Evolutionary conservation across 2,113 vertebrate species (phyloP), one percentile per base, ranked within the genome.

Genomic region (Lophotis ruficrista): DNA sequence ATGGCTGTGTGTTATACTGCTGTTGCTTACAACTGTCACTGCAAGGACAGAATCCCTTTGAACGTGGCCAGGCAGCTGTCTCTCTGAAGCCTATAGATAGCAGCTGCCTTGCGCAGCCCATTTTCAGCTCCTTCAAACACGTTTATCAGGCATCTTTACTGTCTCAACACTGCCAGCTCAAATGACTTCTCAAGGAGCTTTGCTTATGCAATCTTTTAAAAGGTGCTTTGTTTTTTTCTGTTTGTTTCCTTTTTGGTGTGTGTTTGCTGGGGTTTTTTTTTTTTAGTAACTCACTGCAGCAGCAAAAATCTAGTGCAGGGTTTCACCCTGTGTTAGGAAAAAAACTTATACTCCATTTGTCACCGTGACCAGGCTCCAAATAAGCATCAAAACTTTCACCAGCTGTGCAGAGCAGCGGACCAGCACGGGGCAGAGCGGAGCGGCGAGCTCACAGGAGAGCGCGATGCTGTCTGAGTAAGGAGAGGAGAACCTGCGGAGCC

Each of bases 51-150:
- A 80, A 50, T 82, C 12, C 79, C 60, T 64, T 87, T 75, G 90
- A 66, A 92, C 88, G 84, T 80, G 96, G 86, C 79, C 92, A 81
- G 94, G 95, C 91, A 96, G 95, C 89, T 93, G 95, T 84, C 94
- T 77, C 81, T 89, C 87, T 45, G 75, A 90, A 85, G 80, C 89
- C 93, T 96, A 93, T 91, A 93, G 96, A 96, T 96, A 95, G 96
- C 95, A 95, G 92, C 96, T 96, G 87, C 89, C 94, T 94, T 92
- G 89, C 91, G 93, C 88, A 87, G 93, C 91, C 75, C 83, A 83
- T 94, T 96, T 97, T 87, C 92, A 96, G 95, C 91, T 96, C 93
- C 89, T 90, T 85, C 93, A 92, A 83, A 96, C 92, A 96, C 83
- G 89, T 97, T 97, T 93, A 91, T 95, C 91, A 89, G 87, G 71